Percentiles rank a stretch among this genome's conserved stretches.
Evolutionary conservation across 2,797 vertebrate genomes (phyloP).

Genomic region (Rhyacichthys aspro): DNA sequence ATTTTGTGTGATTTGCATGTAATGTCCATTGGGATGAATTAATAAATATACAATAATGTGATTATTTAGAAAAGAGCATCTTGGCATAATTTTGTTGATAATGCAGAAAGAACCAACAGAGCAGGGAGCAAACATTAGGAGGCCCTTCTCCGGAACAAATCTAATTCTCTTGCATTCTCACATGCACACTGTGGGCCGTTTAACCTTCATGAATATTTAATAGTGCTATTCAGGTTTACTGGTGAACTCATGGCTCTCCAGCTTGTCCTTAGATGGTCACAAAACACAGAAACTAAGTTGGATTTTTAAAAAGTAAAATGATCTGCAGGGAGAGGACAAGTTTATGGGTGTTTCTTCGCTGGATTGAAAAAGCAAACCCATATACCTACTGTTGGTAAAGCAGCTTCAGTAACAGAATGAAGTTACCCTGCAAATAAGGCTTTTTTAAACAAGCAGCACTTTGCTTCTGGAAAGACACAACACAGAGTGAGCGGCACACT

Average conservation of each 20-base stretch:
- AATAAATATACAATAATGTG: conserved; percentile 30
- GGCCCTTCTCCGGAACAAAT: conserved; percentile 52
- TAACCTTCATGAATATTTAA: conserved; percentile 74
- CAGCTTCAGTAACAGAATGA: neutral
- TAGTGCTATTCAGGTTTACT: conserved; percentile 53
- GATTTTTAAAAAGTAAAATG: neutral
- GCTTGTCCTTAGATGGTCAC: conserved; percentile 18
- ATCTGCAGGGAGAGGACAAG: neutral
- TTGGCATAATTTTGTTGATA: conserved; percentile 30
- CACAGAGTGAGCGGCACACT: conserved; percentile 9
- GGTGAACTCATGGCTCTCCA: conserved; percentile 22
- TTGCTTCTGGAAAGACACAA: conserved; percentile 12
- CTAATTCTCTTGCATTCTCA: conserved; percentile 52
- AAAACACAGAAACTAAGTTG: conserved; percentile 25
- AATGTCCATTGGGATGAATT: conserved; percentile 33
- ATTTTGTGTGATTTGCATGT: conserved; percentile 21
- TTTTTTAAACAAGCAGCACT: neutral
- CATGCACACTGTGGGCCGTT: conserved; percentile 21
- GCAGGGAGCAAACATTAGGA: conserved; percentile 48
- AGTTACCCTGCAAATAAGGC: neutral
- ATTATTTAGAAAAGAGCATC: conserved; percentile 37
- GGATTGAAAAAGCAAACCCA: no score
- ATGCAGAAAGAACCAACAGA: conserved; percentile 38
- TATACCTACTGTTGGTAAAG: neutral
- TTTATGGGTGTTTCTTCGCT: conserved; percentile 2